A percentile compares a stretch with the other conserved stretches of the same genome.
Evolutionary conservation across 2,888 invertebrate genomes (phyloP).

Genomic region (Archips xylosteana): DNA sequence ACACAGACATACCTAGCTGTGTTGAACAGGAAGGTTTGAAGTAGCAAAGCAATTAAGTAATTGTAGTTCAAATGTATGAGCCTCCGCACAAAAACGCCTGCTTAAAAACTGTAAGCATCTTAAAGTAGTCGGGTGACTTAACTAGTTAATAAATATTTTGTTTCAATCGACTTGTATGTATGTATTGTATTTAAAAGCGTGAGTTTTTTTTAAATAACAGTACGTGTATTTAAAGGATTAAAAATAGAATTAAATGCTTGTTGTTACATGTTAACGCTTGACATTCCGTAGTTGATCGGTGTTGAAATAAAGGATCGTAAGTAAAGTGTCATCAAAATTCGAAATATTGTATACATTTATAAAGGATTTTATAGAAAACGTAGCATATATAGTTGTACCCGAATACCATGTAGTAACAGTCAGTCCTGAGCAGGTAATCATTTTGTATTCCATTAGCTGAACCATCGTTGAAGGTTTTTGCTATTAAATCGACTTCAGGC

Average conservation of each 20-base stretch:
- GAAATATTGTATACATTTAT: conserved; percentile 81
- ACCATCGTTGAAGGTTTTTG: background rate
- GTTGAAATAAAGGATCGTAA: conserved; percentile 58
- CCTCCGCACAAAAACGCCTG: no score
- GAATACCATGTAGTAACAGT: conserved; percentile 13
- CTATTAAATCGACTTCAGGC: conserved; percentile 12
- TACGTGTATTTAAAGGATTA: conserved; percentile 33
- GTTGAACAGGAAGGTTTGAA: no score
- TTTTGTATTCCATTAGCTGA: background rate
- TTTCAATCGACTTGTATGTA: conserved; percentile 12
- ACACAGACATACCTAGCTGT: no score
- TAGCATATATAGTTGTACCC: conserved; percentile 50
- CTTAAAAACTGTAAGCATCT: no score
- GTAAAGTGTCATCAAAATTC: conserved; percentile 53
- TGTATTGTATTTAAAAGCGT: conserved; percentile 14
- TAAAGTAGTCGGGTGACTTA: conserved; percentile 8
- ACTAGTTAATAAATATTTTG: background rate
- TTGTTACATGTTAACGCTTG: conserved; percentile 75
- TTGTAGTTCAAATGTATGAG: no score
- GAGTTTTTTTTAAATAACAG: conserved; percentile 21
- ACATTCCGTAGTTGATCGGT: conserved; percentile 69
- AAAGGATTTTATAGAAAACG: conserved; percentile 73
- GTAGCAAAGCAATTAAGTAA: no score
- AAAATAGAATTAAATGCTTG: conserved; percentile 54
- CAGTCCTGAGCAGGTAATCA: conserved; percentile 19